Evolutionary conservation across 2,113 vertebrate genomes (phyloP), one percentile per base, ranked within the genome.

Genomic region (Macrotis lagotis): DNA sequence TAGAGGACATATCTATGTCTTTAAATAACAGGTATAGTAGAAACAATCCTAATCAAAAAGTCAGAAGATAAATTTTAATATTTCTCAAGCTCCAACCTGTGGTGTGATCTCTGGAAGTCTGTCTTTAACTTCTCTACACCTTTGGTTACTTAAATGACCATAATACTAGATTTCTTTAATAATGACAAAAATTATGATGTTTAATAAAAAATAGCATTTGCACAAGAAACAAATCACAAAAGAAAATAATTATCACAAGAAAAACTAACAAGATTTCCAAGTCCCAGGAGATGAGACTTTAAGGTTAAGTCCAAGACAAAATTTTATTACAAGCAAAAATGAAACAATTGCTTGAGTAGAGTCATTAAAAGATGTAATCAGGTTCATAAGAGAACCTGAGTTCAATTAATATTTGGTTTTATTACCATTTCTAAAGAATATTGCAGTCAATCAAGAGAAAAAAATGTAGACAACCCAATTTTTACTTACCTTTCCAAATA

Each of bases 401-500:
- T 26, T 11, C 26, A 55, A 55, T 55, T 83, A 83, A 24, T 19
- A 83, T 44, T 83, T 83, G 6, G 16, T 83, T 83, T n/a, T 44
- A 19, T 83, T 8, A 28, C n/a, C 16, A 44, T 19, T 83, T 44
- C 6, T 83, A n/a, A 22, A 44, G 10, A 83, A 83, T 83, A 83
- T 24, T 83, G 66, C n/a, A 44, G 5, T 44, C 47, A 16, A 26
- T 14, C 48, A 48, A 93, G n/a, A 59, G 47, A 7, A 50, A 92
- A 83, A 83, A 44, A 51, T 37, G 6, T 9, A 28, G 26, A 66
- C 24, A 66, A n/a, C 59, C 37, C 26, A n/a, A 24, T 0, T 93
- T 28, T 11, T 88, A 91, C 98, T 99, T 98, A 99, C 99, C 99
- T 96, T 99, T 99, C 99, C 99, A 99, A 93, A 99, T 91, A 14